Conservation (phyloP, 2,113 vertebrate genomes). For the Capricornis sumatraensis region DNA sequence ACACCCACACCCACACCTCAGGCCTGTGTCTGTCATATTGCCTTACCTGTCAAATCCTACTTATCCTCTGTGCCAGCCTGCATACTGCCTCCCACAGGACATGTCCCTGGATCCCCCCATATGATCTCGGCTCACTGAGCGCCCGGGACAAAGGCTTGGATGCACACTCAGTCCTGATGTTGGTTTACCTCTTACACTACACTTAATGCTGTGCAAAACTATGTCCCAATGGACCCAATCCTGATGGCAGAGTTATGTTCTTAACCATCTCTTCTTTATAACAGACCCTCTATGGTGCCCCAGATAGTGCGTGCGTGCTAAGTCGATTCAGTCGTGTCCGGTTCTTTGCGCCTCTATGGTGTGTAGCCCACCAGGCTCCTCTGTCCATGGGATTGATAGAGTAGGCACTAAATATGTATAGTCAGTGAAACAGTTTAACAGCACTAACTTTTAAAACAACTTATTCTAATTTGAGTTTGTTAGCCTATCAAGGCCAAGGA, state of each 20-base stretch:
- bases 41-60: background rate
- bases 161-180: background rate
- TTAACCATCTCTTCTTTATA: background rate
- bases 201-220: fast-evolving
- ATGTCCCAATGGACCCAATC: fast-evolving
- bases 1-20: background rate
- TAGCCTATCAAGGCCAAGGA: background rate
- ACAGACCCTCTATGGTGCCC: background rate
- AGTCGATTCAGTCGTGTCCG: fast-evolving
- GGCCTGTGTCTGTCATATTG: background rate
- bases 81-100: background rate
- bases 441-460: background rate
- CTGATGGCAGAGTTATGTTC: background rate
- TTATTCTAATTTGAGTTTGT: background rate
- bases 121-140: background rate
- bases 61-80: background rate
- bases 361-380: background rate
- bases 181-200: background rate
- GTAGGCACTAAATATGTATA: background rate
- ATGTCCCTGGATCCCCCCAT: fast-evolving
- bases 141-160: background rate
- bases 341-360: background rate
- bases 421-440: background rate
- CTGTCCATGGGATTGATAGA: background rate
- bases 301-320: fast-evolving